These are phyloP conservation scores for Halcyon badia DNA, from an alignment of 2,797 vertebrate genomes.

Conservation along the genomic window DNA sequence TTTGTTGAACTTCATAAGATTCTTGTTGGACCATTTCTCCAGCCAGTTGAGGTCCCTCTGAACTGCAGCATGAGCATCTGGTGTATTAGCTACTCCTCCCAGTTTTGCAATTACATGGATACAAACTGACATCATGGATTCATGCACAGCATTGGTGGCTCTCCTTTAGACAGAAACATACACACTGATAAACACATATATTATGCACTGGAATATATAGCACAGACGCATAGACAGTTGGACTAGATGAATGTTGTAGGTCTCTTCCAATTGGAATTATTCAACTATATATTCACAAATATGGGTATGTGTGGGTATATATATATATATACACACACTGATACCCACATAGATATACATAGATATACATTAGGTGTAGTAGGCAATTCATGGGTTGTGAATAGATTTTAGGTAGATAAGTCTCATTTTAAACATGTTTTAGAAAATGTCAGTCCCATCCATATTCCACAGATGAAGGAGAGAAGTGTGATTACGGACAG, in stretches of 20 bases:
- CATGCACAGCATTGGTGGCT: background rate
- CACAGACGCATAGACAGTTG: background rate
- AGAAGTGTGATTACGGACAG: background rate
- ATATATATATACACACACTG: too few relatives aligned
- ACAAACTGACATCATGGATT: background rate
- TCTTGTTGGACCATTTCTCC: background rate
- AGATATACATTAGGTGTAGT: background rate
- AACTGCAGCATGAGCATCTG: background rate
- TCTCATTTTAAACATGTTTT: background rate
- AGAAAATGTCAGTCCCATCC: background rate
- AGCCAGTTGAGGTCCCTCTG: background rate
- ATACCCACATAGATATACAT: background rate
- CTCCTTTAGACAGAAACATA: background rate
- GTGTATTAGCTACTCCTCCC: background rate
- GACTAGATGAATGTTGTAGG: rapidly evolving
- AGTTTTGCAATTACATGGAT: background rate
- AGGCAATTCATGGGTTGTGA: background rate
- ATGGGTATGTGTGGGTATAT: rapidly evolving
- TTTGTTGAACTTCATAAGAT: background rate
- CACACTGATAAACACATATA: background rate
- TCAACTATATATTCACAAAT: background rate
- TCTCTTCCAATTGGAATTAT: background rate
- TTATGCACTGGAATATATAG: background rate
- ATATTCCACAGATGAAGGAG: background rate
- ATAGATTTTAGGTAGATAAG: background rate